Evolutionary conservation across 2,888 invertebrate genomes (phyloP), one percentile per base, ranked within the genome.

Genomic region (Vanessa cardui): DNA sequence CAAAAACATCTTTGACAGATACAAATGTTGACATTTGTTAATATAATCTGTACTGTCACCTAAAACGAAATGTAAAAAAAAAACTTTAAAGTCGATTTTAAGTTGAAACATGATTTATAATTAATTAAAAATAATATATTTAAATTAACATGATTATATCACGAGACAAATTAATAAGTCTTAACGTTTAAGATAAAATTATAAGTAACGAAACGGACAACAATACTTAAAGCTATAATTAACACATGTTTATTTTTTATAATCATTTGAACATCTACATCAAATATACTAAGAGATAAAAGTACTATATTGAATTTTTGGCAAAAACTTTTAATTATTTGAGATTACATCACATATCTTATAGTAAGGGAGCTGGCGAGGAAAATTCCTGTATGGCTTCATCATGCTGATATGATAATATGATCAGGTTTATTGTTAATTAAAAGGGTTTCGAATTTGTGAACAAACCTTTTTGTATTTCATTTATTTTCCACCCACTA

Each of bases 131-230:
- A 31, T 31, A 50, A 50, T 2, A 21, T 54, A 54, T 49, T 49
- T 31, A 31, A 54, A 31, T 31, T 54, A 54, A 31, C 16, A 54
- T 54, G 31, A 54, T 31, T 31, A 54, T 54, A 54, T 54, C 26
- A 54, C 52, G 52, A 39, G 39, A 54, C 26, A 54, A 54, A 54
- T 16, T 31, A 54, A 56, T 39, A 56, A 39, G 39, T 56, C 56
- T 56, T 39, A 56, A 60, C 50, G 20, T 49, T 62, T 58, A 58
- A 62, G 44, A 62, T 58, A 66, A 45, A 54, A 54, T 54, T 44
- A 39, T 56, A 60, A 63, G 47, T 58, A 60, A 64, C 47, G 62
- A 60, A 61, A 54, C 56, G 62, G 56, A n/a, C 44, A 44, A 56
- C 50, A 26, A 46, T 44, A 49, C 2, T 39, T 50, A 58, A 58